These are phyloP conservation scores for Zoroaster sp. DNA, from an alignment of 53 echinoderm and acorn worm species.

Conservation along the genomic window DNA sequence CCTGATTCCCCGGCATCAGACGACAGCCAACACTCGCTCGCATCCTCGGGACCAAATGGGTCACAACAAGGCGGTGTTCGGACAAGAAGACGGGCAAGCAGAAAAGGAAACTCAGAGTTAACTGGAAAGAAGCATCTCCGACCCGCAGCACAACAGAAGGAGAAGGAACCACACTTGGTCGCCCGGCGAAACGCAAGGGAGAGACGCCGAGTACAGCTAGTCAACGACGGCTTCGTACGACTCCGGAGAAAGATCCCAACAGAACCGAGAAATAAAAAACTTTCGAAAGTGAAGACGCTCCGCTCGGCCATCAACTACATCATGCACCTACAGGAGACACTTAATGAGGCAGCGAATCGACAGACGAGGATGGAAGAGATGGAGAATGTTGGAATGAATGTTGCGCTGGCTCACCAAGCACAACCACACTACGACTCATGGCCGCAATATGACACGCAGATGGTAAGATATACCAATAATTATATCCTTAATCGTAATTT, in stretches of 20 bases:
- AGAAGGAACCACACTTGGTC: constrained; percentile 97
- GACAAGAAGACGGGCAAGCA: constrained; percentile 7
- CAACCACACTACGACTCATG: constrained; percentile 33
- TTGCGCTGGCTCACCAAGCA: constrained; percentile 47
- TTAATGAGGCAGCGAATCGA: constrained; percentile 77
- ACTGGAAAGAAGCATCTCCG: constrained; percentile 19
- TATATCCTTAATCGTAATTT: too few relatives aligned
- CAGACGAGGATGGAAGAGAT: constrained; percentile 79
- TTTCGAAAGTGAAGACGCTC: constrained; percentile 96
- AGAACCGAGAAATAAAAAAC: constrained; percentile 95
- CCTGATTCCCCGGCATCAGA: constrained; percentile 2
- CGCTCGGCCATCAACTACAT: constrained; percentile 98
- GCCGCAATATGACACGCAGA: constrained; percentile 28
- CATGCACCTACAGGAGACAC: constrained; percentile 85
- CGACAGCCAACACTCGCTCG: not conserved
- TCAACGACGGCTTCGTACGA: constrained; percentile 98
- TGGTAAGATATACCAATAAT: constrained; percentile 22
- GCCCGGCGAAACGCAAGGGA: constrained; percentile 95
- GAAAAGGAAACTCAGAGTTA: constrained; percentile 10
- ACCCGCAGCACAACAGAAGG: constrained; percentile 61
- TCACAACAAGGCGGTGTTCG: constrained; percentile 23
- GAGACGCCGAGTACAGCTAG: constrained; percentile 91
- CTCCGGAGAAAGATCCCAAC: constrained; percentile 93
- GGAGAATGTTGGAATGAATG: constrained; percentile 57
- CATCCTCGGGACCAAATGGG: constrained; percentile 23